Evolutionary conservation across 2,888 invertebrate genomes (phyloP).

Genomic region (Endomychus coccineus): DNA sequence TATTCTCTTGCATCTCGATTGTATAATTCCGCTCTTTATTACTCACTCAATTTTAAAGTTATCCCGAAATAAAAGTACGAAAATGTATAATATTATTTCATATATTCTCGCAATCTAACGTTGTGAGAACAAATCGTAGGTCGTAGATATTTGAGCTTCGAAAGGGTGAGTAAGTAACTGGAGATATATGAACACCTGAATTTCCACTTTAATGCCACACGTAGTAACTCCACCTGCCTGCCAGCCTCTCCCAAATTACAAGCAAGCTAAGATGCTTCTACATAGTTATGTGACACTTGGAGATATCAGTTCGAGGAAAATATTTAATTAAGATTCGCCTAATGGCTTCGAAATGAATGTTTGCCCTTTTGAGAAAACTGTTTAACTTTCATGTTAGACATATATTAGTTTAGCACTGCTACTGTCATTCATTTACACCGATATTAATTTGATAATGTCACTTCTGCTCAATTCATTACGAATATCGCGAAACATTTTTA

Average conservation of each 20-base stretch:
- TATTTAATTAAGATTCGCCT: constrained; percentile 45
- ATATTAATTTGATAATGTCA: constrained; percentile 19
- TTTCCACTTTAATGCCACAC: constrained; percentile 22
- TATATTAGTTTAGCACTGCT: constrained; percentile 30
- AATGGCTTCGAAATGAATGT: constrained; percentile 38
- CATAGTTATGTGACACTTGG: constrained; percentile 46
- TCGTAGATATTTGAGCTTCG: constrained; percentile 10
- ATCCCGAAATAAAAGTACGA: too few relatives aligned
- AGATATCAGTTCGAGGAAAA: constrained; percentile 44
- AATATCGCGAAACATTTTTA: too few relatives aligned
- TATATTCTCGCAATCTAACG: too few relatives aligned
- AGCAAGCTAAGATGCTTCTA: constrained; percentile 29
- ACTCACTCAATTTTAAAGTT: too few relatives aligned
- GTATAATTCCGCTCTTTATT: too few relatives aligned
- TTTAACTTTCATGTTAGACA: constrained; percentile 31
- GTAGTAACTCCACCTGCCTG: constrained; percentile 20
- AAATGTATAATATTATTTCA: too few relatives aligned
- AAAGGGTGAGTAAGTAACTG: constrained; percentile 17
- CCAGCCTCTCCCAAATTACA: constrained; percentile 23
- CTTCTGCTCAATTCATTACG: constrained; percentile 9
- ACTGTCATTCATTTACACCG: constrained; percentile 16
- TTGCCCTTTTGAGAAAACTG: constrained; percentile 33
- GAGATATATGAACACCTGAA: constrained; percentile 35
- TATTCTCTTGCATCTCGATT: too few relatives aligned
- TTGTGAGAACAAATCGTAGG: too few relatives aligned